phyloP scores from a whole-genome alignment of 2,113 vertebrate species.

The Eublepharis macularius region DNA sequence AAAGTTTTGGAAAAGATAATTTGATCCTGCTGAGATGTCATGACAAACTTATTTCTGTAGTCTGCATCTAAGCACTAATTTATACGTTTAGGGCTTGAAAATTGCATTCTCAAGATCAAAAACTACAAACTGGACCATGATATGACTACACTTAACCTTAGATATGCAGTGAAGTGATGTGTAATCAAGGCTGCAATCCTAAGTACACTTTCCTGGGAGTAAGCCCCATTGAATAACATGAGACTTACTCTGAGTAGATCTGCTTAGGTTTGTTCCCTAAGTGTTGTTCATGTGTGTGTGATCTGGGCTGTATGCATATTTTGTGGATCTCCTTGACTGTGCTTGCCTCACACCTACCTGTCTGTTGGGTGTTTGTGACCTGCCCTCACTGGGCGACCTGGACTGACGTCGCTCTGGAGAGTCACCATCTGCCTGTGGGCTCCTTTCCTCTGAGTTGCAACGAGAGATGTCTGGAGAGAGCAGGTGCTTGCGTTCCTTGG shows the following conservation, averaged over 20 bases:
- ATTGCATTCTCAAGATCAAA: background rate
- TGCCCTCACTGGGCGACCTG: constrained; percentile 87
- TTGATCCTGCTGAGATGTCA: background rate
- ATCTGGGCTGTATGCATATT: background rate
- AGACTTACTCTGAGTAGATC: too few relatives aligned
- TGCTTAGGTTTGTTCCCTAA: too few relatives aligned
- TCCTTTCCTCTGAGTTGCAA: constrained; percentile 94
- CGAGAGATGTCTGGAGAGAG: constrained; percentile 94
- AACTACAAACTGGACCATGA: background rate
- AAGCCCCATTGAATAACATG: too few relatives aligned
- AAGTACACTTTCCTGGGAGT: too few relatives aligned
- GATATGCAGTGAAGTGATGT: background rate
- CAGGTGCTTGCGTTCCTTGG: constrained; percentile 94
- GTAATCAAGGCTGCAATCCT: too few relatives aligned
- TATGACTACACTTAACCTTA: background rate
- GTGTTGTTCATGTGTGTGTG: background rate
- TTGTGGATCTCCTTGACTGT: background rate
- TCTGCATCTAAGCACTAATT: background rate
- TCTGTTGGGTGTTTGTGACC: constrained; percentile 77
- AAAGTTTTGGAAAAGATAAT: too few relatives aligned
- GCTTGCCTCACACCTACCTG: constrained; percentile 73
- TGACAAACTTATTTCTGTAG: background rate
- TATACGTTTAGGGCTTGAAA: background rate
- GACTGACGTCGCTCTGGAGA: constrained; percentile 81
- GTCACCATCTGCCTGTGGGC: constrained; percentile 78